A percentile compares a stretch with the other conserved stretches of the same genome.
These are phyloP conservation scores for Cariama cristata DNA, from an alignment of 2,113 vertebrate genomes.

Conservation along the genomic window DNA sequence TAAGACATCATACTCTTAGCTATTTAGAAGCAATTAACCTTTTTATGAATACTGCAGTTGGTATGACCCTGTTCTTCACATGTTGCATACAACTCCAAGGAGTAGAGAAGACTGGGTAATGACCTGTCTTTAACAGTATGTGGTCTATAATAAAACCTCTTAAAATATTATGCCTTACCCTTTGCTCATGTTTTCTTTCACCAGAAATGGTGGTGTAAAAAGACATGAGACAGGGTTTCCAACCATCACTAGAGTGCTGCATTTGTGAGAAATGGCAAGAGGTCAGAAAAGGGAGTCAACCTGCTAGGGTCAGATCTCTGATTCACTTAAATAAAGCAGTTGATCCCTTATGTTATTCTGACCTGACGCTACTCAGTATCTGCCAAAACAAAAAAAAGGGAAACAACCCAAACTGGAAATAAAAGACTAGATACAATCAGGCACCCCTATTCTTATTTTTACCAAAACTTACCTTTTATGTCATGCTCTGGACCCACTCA, in stretches of 20 bases:
- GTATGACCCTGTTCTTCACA: not conserved
- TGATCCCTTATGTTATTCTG: not conserved
- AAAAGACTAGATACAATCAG: not conserved
- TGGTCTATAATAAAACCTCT: not conserved
- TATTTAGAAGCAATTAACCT: slow-evolving; percentile 33
- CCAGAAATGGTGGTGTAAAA: not conserved
- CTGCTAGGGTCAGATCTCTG: not conserved
- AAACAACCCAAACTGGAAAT: not conserved
- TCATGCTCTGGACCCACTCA: not conserved
- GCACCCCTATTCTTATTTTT: not conserved
- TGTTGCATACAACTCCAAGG: not conserved
- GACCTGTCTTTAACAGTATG: not conserved
- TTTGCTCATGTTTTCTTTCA: not conserved
- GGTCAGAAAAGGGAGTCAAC: not conserved
- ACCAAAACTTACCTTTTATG: not conserved
- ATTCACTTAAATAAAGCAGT: not conserved
- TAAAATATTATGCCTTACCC: not conserved
- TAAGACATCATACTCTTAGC: not conserved
- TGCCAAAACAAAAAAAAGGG: not conserved
- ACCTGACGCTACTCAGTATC: not conserved
- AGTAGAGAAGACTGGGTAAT: not conserved
- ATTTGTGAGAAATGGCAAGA: not conserved
- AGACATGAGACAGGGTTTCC: not conserved
- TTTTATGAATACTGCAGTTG: not conserved
- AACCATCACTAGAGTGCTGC: not conserved